phyloP scores from a whole-genome alignment of 2,797 vertebrate species.

The Malacoraja senta region DNA sequence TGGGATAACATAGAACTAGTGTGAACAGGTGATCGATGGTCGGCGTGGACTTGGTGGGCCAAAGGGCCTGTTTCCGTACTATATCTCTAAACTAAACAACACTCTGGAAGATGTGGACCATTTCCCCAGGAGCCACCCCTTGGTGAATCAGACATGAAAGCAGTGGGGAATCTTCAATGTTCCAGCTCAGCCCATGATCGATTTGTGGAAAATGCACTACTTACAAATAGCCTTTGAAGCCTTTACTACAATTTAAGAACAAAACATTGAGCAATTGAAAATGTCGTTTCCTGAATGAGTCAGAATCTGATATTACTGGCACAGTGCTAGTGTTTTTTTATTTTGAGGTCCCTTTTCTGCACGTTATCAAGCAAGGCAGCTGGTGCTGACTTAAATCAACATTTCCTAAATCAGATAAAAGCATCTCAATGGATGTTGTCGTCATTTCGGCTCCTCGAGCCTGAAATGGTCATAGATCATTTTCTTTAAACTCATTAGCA shows the following conservation, averaged over 20 bases:
- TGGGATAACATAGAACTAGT: no score
- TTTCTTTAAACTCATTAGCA: not conserved
- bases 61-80: no score
- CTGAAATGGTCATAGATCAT: not conserved
- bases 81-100: no score
- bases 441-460: not conserved
- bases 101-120: no score
- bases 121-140: no score
- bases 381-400: not conserved
- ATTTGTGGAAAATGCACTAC: no score
- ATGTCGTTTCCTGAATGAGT: conserved; percentile 16
- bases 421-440: not conserved
- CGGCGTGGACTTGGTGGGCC: no score
- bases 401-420: not conserved
- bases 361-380: not conserved
- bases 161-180: no score
- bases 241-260: not conserved
- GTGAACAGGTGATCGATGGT: no score
- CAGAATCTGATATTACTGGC: not conserved
- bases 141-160: no score
- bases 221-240: not conserved
- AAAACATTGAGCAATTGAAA: not conserved
- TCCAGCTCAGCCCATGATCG: no score
- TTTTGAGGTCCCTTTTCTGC: not conserved
- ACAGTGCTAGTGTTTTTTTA: not conserved